Evolutionary conservation across 2,888 invertebrate species (phyloP).

Genomic region (Mesorhabditis spiculigera): DNA sequence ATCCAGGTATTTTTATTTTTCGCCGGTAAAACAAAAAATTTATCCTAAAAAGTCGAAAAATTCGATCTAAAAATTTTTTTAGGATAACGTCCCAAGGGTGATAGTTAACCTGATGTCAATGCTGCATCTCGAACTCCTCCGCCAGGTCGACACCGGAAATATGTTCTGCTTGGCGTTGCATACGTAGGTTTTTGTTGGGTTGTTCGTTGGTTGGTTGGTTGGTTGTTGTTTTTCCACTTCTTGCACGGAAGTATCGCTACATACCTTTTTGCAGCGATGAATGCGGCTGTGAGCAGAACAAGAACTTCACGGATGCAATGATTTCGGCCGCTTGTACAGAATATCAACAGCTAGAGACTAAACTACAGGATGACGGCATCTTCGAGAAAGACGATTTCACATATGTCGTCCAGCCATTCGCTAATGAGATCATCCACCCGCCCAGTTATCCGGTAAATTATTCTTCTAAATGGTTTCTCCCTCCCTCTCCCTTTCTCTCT

Average conservation of each 20-base stretch:
- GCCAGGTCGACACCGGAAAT: conserved; percentile 29
- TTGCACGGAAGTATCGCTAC: neutral
- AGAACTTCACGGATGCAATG: conserved; percentile 31
- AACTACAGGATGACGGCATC: too few relatives aligned
- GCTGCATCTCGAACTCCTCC: conserved; percentile 35
- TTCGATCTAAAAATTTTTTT: too few relatives aligned
- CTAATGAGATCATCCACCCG: too few relatives aligned
- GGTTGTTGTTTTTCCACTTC: neutral
- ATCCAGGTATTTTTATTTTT: conserved; percentile 20
- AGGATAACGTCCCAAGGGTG: conserved; percentile 33
- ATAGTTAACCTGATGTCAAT: conserved; percentile 38
- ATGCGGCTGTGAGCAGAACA: conserved; percentile 37
- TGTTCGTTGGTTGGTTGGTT: too few relatives aligned
- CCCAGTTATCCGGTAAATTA: too few relatives aligned
- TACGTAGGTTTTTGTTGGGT: conserved; percentile 19
- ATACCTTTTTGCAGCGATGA: conserved; percentile 31
- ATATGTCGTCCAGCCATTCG: too few relatives aligned
- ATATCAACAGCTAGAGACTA: too few relatives aligned
- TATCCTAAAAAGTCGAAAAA: too few relatives aligned
- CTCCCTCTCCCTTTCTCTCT: too few relatives aligned
- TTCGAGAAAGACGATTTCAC: too few relatives aligned
- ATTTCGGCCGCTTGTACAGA: conserved; percentile 11
- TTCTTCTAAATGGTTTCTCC: too few relatives aligned
- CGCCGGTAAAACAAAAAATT: too few relatives aligned
- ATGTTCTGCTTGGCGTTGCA: conserved; percentile 32